A percentile compares a stretch with the other conserved stretches of the same genome.
Conservation (phyloP, 2,888 invertebrate species). For the Isoperla grammatica region DNA sequence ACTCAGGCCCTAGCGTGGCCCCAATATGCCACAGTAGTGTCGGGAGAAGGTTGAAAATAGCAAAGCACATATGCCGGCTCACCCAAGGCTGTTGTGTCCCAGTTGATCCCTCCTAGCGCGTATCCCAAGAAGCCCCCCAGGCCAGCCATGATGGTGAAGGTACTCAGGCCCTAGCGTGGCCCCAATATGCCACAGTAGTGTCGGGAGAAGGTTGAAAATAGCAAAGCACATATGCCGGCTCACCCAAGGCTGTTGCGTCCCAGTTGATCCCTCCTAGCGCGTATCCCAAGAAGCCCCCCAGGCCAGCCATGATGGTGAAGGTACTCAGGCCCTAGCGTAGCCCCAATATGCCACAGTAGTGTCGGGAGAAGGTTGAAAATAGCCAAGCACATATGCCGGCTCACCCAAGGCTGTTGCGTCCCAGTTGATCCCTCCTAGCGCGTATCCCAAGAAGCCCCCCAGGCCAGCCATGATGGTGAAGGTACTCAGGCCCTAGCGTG, state of each 20-base stretch:
- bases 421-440: slow-evolving; percentile 90
- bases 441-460: slow-evolving; percentile 91
- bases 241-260: slow-evolving; percentile 80
- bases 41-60: no score
- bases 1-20: slow-evolving; percentile 90
- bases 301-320: slow-evolving; percentile 94
- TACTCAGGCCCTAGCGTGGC: slow-evolving; percentile 89
- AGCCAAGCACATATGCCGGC: no score
- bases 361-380: no score
- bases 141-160: slow-evolving; percentile 96
- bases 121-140: slow-evolving; percentile 93
- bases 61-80: no score
- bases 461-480: slow-evolving; percentile 96
- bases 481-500: slow-evolving; percentile 90
- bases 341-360: no score
- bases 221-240: no score
- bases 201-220: no score
- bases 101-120: slow-evolving; percentile 85
- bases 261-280: slow-evolving; percentile 89
- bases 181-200: no score
- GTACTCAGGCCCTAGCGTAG: slow-evolving; percentile 94
- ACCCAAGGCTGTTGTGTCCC: slow-evolving; percentile 82
- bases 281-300: slow-evolving; percentile 93
- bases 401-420: slow-evolving; percentile 77
- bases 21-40: no score